phyloP scores from a whole-genome alignment of 64 coral and sea anemone genomes.

The Dendrophyllia cribrosa region DNA sequence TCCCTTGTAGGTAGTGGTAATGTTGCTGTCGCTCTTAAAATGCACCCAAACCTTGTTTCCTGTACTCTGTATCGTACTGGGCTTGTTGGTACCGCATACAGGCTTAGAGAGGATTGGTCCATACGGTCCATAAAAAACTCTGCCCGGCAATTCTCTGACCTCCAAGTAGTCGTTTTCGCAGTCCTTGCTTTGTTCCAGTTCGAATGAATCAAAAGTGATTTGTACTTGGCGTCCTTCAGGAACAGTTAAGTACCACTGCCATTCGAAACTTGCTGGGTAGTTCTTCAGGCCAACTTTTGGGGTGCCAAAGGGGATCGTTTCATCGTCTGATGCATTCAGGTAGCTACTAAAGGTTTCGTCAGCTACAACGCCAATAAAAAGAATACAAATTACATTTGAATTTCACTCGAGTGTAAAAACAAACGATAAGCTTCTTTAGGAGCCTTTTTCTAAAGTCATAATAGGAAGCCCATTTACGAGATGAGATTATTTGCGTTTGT shows the following conservation, averaged over 20 bases:
- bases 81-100: not conserved
- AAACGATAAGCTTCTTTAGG: too few species aligned
- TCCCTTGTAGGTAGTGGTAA: slow-evolving; percentile 1
- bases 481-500: too few species aligned
- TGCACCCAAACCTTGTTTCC: slow-evolving; percentile 8
- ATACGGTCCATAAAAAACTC: not conserved
- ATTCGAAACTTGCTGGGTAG: not conserved
- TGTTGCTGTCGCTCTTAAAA: not conserved
- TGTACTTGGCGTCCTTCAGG: slow-evolving; percentile 25
- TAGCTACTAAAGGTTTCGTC: too few species aligned
- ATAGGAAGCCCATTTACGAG: too few species aligned
- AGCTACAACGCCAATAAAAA: too few species aligned
- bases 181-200: slow-evolving; percentile 5
- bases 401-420: too few species aligned
- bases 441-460: too few species aligned
- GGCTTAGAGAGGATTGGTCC: not conserved
- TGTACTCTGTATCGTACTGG: not conserved
- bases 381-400: too few species aligned
- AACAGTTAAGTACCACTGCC: slow-evolving; percentile 3
- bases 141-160: not conserved
- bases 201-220: not conserved
- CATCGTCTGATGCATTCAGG: not conserved
- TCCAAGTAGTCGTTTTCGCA: slow-evolving; percentile 33
- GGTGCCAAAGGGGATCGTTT: slow-evolving; percentile 3
- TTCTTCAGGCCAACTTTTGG: slow-evolving; percentile 27